Percentiles rank a stretch among this genome's conserved stretches.
Conservation (phyloP, 2,888 invertebrate genomes). For the Apeira syringaria region DNA sequence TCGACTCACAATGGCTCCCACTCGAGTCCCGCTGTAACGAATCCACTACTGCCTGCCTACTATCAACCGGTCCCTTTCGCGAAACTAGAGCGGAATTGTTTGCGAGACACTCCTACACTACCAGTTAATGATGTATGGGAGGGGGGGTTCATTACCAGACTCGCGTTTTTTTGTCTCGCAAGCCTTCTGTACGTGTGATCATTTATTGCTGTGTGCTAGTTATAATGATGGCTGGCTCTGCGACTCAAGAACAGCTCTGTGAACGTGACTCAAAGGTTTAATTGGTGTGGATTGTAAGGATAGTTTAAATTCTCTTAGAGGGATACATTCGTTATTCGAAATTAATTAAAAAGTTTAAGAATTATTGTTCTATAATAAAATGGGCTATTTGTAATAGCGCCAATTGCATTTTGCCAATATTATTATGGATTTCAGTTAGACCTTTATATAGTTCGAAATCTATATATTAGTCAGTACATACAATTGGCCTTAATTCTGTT, state of each 20-base stretch:
- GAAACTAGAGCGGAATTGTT: conserved; percentile 77
- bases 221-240: conserved; percentile 30
- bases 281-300: conserved; percentile 29
- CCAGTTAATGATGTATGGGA: conserved; percentile 76
- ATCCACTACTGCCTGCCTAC: conserved; percentile 71
- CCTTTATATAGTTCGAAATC: too few species aligned
- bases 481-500: too few species aligned
- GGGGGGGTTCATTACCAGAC: conserved; percentile 66
- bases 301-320: conserved; percentile 12
- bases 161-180: conserved; percentile 45
- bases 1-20: conserved; percentile 76
- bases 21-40: conserved; percentile 79
- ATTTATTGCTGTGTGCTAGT: conserved; percentile 33
- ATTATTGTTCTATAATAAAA: too few species aligned
- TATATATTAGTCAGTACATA: too few species aligned
- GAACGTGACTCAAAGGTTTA: conserved; percentile 26
- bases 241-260: conserved; percentile 21
- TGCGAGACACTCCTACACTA: conserved; percentile 64
- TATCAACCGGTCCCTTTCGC: conserved; percentile 68
- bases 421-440: too few species aligned
- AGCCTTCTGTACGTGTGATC: conserved; percentile 32
- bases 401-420: too few species aligned
- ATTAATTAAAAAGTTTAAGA: too few species aligned
- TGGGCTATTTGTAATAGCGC: too few species aligned
- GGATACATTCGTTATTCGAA: too few species aligned